Evolutionary conservation across 2,797 vertebrate genomes (phyloP).

Genomic region (Hylomyscus alleni): DNA sequence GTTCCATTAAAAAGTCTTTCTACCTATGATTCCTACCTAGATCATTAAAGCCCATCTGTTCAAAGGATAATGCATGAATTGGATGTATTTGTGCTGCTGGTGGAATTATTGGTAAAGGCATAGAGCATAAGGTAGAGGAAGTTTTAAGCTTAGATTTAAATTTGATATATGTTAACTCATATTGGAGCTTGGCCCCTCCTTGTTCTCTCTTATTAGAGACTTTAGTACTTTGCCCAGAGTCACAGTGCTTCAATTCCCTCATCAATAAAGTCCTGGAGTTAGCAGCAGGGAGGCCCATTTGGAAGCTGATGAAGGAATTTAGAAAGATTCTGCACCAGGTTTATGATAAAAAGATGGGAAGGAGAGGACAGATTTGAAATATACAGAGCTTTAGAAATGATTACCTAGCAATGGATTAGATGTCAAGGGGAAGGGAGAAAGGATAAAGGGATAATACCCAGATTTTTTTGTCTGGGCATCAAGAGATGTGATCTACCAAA

Average conservation of each 20-base stretch:
- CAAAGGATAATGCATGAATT: constrained; percentile 19
- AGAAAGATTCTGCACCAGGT: not conserved
- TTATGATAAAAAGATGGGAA: constrained; percentile 15
- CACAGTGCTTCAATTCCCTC: constrained; percentile 32
- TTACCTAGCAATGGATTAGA: not conserved
- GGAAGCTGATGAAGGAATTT: constrained; percentile 34
- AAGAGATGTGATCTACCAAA: not conserved
- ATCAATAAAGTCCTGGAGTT: constrained; percentile 10
- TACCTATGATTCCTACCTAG: not conserved
- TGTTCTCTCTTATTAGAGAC: constrained; percentile 4
- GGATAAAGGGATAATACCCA: not conserved
- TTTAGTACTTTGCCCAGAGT: constrained; percentile 47
- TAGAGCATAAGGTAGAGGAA: not conserved
- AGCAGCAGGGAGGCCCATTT: not conserved
- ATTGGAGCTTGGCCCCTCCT: not conserved
- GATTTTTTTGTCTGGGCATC: not conserved
- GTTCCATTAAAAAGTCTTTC: not conserved
- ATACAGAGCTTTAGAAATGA: not conserved
- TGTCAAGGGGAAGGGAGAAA: not conserved
- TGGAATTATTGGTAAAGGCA: not conserved
- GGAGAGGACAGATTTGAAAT: not conserved
- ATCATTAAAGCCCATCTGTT: not conserved
- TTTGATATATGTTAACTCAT: constrained; percentile 45
- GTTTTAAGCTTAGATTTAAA: constrained; percentile 49
- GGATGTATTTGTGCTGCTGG: not conserved